Evolutionary conservation across 2,888 invertebrate species (phyloP), one percentile per base, ranked within the genome.

Genomic region (Trichogramma dendrolimi): DNA sequence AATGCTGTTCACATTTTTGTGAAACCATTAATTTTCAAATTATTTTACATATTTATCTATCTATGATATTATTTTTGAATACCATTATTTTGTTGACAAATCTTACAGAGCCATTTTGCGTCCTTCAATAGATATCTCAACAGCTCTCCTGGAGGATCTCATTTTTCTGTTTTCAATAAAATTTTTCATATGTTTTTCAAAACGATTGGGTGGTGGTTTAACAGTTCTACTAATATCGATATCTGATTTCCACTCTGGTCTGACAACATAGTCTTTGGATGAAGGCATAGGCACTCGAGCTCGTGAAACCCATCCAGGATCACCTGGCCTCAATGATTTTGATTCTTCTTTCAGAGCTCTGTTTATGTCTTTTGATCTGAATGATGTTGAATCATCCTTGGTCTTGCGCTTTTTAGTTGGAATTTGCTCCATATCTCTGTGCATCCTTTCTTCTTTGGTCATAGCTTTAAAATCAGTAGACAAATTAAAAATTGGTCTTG

Each of bases 401-500:
- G 79, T 80, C 67, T 82, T 79, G 48, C 83, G 74, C 58, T 82
- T 75, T 61, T 80, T 79, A 6, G 55, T 39, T 63, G 91, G 86
- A 81, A 91, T 87, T 82, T 94, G 93, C 70, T 94, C 92, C 72
- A 91, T 84, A 81, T 96, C 96, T 69, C 97, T 84, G 78, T 95
- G 92, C 79, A 95, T 87, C 48, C 98, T 85, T 80, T 99, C 98
- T 80, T 98, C 96, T 76, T 90, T 90, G 5, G 91, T 87, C 83
- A 99, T 85, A 4, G 94, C 92, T 81, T 92, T 92, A 75, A 92
- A 95, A 80, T 96, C 93, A 8, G 93, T 89, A 39, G 93, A 92
- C 62, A 98, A 83, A 83, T 97, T 96, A 81, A 99, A 98, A 69
- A 99, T 97, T 2, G 98, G 97, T 10, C 98, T 81, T 0, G 97